Conservation (phyloP, 92 coral and sea anemone genomes). For the Epizoanthus stellaris region DNA sequence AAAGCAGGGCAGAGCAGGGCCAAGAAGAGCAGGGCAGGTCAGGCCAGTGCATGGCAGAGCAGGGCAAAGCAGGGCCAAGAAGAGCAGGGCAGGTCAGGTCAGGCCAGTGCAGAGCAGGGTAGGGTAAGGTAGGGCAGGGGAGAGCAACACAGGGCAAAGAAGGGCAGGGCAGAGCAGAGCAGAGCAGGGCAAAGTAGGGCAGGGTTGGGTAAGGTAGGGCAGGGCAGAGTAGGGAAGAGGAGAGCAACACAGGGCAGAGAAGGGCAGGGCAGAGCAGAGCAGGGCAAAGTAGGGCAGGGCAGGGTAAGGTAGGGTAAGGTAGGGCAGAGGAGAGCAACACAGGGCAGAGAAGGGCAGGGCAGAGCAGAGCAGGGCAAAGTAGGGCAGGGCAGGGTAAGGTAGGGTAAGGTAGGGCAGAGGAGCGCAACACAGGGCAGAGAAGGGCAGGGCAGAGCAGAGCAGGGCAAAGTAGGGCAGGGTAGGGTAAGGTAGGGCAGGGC, state of each 20-base stretch:
- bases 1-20: not conserved
- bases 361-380: not conserved
- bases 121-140: conserved; percentile 11
- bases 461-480: not conserved
- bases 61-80: not conserved
- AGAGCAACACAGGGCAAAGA: not conserved
- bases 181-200: not conserved
- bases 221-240: too few species aligned
- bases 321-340: too few species aligned
- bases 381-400: not conserved
- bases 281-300: too few species aligned
- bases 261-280: not conserved
- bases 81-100: not conserved
- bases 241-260: not conserved
- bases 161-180: not conserved
- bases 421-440: not conserved
- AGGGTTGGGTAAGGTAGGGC: too few species aligned
- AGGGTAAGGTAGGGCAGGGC: too few species aligned
- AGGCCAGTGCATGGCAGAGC: too few species aligned
- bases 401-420: not conserved
- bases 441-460: not conserved
- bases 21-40: too few species aligned
- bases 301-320: too few species aligned
- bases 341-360: too few species aligned
- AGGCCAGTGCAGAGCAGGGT: not conserved